phyloP scores from a whole-genome alignment of 2,113 vertebrate genomes.

The Peromyscus leucopus region DNA sequence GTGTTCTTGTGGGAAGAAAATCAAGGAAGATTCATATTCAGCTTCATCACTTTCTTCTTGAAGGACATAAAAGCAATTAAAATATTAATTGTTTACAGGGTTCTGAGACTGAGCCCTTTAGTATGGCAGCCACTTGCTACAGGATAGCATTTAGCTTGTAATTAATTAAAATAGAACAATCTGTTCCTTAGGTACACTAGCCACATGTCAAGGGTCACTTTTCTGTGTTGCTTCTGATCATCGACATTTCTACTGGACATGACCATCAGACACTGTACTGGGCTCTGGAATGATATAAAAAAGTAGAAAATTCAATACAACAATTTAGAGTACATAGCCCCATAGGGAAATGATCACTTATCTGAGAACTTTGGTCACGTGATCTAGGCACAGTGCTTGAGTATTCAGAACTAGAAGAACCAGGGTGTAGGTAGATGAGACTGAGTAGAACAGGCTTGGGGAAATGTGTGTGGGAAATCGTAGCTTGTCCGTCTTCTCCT shows the following conservation, averaged over 20 bases:
- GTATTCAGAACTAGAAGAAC: slow-evolving; percentile 25
- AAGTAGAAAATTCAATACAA: slow-evolving; percentile 31
- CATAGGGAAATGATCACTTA: slow-evolving; percentile 27
- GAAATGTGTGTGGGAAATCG: slow-evolving; percentile 33
- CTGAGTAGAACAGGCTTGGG: neutral
- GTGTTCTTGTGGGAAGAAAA: neutral
- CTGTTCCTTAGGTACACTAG: neutral
- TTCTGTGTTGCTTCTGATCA: slow-evolving; percentile 25
- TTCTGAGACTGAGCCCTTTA: neutral
- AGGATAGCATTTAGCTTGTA: slow-evolving; percentile 58
- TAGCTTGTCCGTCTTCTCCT: slow-evolving; percentile 27
- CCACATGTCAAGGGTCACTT: neutral
- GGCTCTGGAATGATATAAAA: slow-evolving; percentile 30
- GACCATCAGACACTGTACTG: slow-evolving; percentile 2
- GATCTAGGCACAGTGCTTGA: neutral
- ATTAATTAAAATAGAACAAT: slow-evolving; percentile 51
- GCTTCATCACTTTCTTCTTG: slow-evolving; percentile 48
- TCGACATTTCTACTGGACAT: slow-evolving; percentile 40
- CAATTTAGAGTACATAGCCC: neutral
- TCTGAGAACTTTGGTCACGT: slow-evolving; percentile 40
- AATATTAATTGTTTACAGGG: slow-evolving; percentile 50
- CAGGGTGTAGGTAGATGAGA: neutral
- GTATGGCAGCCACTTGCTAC: neutral
- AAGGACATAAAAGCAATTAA: slow-evolving; percentile 54
- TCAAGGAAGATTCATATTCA: neutral